These are phyloP conservation scores for Cosmopolites sordidus DNA, from an alignment of 2,888 invertebrate genomes.

Conservation along the genomic window DNA sequence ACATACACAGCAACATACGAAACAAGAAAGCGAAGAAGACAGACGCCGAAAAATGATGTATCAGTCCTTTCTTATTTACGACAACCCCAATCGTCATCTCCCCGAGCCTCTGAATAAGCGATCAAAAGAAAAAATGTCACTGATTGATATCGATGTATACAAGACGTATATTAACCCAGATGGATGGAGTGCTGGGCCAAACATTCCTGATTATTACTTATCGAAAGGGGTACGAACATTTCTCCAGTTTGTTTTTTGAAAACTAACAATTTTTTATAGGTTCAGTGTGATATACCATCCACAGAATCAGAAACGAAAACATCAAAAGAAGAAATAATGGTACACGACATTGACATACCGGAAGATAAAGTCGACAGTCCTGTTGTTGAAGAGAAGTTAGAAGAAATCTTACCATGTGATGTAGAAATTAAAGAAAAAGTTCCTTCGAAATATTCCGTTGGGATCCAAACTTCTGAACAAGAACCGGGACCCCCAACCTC, in stretches of 20 bases:
- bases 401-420: too few species aligned
- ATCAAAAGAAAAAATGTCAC: constrained; percentile 4
- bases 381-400: too few species aligned
- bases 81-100: constrained; percentile 23
- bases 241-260: too few species aligned
- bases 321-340: constrained; percentile 2
- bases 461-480: too few species aligned
- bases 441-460: too few species aligned
- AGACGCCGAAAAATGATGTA: constrained; percentile 4
- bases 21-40: background rate
- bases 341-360: too few species aligned
- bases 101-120: constrained; percentile 17
- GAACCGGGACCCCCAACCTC: too few species aligned
- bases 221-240: constrained; percentile 11
- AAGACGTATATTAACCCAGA: constrained; percentile 34
- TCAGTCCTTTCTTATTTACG: constrained; percentile 24
- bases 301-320: too few species aligned
- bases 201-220: constrained; percentile 17
- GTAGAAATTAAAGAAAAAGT: too few species aligned
- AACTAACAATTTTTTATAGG: constrained; percentile 2
- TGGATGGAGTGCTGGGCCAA: background rate
- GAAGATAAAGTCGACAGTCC: too few species aligned
- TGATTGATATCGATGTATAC: constrained; percentile 30
- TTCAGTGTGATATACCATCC: constrained; percentile 7
- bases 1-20: too few species aligned